These are phyloP conservation scores for Platyura marginata DNA, from an alignment of 1,140 invertebrate species.

Conservation along the genomic window DNA sequence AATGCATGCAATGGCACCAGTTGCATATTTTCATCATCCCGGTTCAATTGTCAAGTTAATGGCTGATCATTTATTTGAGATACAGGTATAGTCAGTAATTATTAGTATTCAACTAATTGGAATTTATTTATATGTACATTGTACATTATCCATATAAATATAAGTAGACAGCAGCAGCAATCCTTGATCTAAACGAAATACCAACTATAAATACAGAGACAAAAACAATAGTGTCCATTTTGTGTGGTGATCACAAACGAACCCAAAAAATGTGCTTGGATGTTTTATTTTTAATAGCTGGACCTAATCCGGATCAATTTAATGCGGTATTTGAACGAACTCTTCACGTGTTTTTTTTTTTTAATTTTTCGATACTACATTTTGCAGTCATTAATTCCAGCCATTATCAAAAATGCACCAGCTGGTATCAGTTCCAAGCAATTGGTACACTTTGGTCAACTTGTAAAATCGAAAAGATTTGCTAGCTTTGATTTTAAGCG, in stretches of 20 bases:
- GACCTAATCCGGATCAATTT: neutral
- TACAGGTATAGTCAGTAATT: neutral
- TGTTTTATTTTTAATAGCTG: neutral
- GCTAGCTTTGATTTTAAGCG: neutral
- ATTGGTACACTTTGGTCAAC: neutral
- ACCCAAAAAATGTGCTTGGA: neutral
- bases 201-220: neutral
- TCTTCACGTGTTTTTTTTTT: neutral
- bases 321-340: neutral
- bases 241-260: neutral
- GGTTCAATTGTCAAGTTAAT: slow-evolving; percentile 2
- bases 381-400: neutral
- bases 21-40: slow-evolving; percentile 37
- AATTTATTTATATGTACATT: too few species aligned
- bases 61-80: neutral
- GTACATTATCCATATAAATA: too few species aligned
- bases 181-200: neutral
- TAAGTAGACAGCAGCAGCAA: neutral
- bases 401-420: neutral
- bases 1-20: slow-evolving; percentile 46
- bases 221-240: too few species aligned
- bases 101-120: too few species aligned
- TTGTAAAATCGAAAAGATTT: neutral
- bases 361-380: neutral
- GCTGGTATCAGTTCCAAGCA: neutral